Conservation (phyloP, 2,888 invertebrate species). For the Alloscopus bannaensis region DNA sequence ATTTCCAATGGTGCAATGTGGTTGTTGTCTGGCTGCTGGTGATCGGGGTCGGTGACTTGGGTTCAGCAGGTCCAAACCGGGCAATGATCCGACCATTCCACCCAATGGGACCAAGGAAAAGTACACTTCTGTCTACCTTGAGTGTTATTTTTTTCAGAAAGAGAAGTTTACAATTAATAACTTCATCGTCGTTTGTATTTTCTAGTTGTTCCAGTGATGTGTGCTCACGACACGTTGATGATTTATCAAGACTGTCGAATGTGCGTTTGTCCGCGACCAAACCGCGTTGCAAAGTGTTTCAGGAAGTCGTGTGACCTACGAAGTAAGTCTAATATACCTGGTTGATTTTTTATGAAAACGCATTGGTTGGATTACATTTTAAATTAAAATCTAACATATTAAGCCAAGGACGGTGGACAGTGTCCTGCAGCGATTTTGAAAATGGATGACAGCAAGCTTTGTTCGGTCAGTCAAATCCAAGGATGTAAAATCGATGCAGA, state of each 20-base stretch:
- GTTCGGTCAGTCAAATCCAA: constrained; percentile 19
- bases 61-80: constrained; percentile 1
- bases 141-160: background rate
- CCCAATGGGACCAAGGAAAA: background rate
- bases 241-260: constrained; percentile 69
- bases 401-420: constrained; percentile 70
- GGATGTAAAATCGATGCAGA: constrained; percentile 67
- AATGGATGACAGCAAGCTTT: constrained; percentile 64
- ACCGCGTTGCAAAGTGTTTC: constrained; percentile 66
- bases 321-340: constrained; percentile 53
- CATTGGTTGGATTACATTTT: background rate
- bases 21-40: constrained; percentile 11
- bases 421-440: constrained; percentile 65
- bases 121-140: background rate
- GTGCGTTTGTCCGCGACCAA: constrained; percentile 68
- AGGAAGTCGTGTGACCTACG: constrained; percentile 69
- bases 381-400: too few relatives aligned
- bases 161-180: background rate
- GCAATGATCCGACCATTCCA: constrained; percentile 11
- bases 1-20: background rate
- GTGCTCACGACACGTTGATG: constrained; percentile 64
- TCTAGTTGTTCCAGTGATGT: constrained; percentile 56
- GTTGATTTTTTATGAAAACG: background rate
- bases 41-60: background rate
- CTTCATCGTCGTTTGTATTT: background rate